phyloP scores from a whole-genome alignment of 2,113 vertebrate species.

The human region DNA sequence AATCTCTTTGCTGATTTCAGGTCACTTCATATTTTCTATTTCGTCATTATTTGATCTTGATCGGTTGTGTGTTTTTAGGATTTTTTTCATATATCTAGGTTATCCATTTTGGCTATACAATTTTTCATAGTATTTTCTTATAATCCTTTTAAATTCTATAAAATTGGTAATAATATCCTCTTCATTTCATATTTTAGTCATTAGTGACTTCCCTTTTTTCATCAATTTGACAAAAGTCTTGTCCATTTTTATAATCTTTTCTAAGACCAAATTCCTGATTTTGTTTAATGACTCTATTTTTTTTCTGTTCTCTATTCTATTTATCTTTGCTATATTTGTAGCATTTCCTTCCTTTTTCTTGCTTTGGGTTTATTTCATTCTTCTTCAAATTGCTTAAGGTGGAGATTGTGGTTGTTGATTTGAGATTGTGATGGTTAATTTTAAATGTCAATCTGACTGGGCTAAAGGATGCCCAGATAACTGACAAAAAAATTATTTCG shows the following conservation, averaged over 20 bases:
- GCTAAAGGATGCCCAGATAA: too few relatives aligned
- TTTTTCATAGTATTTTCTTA: background rate
- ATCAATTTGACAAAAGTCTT: background rate
- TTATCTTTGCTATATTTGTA: background rate
- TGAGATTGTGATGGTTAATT: background rate
- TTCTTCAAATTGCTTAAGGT: background rate
- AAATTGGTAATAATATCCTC: background rate
- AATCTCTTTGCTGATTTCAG: background rate
- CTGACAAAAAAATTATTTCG: too few relatives aligned
- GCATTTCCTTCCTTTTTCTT: background rate
- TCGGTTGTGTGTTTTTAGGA: background rate
- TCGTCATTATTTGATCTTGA: background rate
- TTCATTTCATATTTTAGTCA: background rate
- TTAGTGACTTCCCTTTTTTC: background rate
- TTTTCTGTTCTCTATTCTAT: background rate
- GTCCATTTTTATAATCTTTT: background rate
- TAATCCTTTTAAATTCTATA: background rate
- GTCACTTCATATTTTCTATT: background rate
- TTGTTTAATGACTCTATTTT: background rate
- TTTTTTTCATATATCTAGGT: background rate
- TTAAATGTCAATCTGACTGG: too few relatives aligned
- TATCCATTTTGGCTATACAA: background rate
- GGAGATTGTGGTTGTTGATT: background rate
- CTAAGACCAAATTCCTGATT: background rate
- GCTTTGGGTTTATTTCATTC: background rate